Evolutionary conservation across 1,140 invertebrate species (phyloP), one percentile per base, ranked within the genome.

Genomic region (Drosophila kohkoa): DNA sequence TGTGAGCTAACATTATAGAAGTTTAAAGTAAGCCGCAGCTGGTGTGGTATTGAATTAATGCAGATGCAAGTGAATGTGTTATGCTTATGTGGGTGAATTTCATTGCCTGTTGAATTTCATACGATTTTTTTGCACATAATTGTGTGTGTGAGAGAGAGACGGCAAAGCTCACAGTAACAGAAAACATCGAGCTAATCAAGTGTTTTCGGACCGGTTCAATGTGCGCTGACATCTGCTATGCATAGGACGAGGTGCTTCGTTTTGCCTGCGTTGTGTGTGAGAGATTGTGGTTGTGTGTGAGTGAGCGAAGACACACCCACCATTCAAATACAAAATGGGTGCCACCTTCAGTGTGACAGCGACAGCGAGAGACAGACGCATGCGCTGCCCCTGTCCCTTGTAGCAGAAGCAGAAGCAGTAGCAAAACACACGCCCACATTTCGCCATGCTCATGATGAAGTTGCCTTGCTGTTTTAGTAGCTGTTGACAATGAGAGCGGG

Each of bases 111-210:
- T 88, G 73, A 88, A 77, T 80, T 86, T 62, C 7, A 41, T 58
- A 45, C 32, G 11, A 52, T 64, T 51, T 43, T 74, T 51, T 51
- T 38, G 32, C 46, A 38, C 8, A 16, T 13, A 59, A 38, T 5
- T 15, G 7, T 2, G 11, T 38, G 13, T 16, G 35, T 2, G 51
- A 32, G 48, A 15, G 58, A 25, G 49, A 68, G 63, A 70, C 41
- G 30, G 46, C 46, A 58, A 45, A 55, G 62, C 16, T 28, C 49
- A 57, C 52, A 52, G 38, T 32, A 16, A 51, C n/a, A 48, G 48
- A 45, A 43, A 79, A 81, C 78, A 81, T 77, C 78, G 64, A 90
- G 87, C 82, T 90, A 90, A 90, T 90, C 79, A 81, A 86, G 74
- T 75, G 73, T n/a, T 54, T 72, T 66, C 38, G 28, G 60, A 67